These are phyloP conservation scores for Enteromius afrohamiltoni DNA, from an alignment of 2,797 vertebrate genomes.

Conservation along the genomic window DNA sequence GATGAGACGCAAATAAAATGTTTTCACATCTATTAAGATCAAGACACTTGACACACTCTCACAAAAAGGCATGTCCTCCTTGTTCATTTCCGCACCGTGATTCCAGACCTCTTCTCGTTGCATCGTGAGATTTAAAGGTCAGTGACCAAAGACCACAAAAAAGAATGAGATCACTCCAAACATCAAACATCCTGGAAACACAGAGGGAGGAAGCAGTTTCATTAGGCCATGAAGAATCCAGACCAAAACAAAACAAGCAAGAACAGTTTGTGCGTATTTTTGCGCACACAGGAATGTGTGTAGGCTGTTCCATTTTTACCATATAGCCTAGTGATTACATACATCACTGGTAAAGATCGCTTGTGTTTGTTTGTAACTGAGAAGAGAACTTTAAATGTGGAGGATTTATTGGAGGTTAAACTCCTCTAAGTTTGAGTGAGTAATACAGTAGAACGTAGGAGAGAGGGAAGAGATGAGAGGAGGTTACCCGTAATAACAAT, in stretches of 20 bases:
- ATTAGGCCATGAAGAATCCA: constrained; percentile 20
- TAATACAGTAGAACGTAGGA: constrained; percentile 25
- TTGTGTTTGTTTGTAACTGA: background rate
- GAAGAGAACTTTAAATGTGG: constrained; percentile 28
- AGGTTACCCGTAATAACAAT: constrained; percentile 42
- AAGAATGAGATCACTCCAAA: constrained; percentile 34
- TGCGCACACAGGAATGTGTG: constrained; percentile 7
- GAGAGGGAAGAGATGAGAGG: constrained; percentile 34
- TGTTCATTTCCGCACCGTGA: constrained; percentile 23
- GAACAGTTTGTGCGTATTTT: constrained; percentile 20
- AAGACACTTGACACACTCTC: constrained; percentile 5
- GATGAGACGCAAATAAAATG: constrained; percentile 9
- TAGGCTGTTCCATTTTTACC: constrained; percentile 30
- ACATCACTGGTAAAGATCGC: background rate
- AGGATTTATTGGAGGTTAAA: constrained; percentile 29
- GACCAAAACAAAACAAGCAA: constrained; percentile 30
- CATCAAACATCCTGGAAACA: constrained; percentile 50
- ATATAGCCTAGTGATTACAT: constrained; percentile 10
- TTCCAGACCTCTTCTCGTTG: background rate
- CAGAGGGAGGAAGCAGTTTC: constrained; percentile 32
- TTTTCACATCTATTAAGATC: constrained; percentile 32
- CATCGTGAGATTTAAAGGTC: constrained; percentile 41
- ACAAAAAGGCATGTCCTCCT: constrained; percentile 27
- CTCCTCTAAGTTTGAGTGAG: constrained; percentile 38
- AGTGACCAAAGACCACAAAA: constrained; percentile 46